Base-by-base conservation (phyloP, 2,797 vertebrate species). In the Centroberyx gerrardi region DNA sequence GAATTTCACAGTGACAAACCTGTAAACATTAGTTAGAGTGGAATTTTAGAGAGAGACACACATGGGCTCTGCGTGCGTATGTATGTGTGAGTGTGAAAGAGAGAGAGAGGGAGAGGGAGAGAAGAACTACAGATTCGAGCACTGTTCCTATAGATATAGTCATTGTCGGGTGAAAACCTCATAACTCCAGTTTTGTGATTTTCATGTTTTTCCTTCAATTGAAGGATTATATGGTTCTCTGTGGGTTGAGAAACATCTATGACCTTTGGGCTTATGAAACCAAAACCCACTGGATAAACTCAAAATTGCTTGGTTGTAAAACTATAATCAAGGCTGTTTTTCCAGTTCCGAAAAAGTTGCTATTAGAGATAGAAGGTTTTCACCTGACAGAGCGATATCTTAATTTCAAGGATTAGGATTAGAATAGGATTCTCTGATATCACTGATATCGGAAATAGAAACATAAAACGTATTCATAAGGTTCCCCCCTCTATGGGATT, bases 1-100 rank as follows among this genome's bases (percentile, higher is more conserved):
- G 80, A 93, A 85, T 89, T 90, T 84, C 74, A 65, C 80, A 81
- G 83, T 78, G 81, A 70, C 84, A 91, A 92, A 87, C 80, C 79
- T 87, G 90, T 92, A 93, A 94, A 93, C 90, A 91, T 84, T 84
- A 74, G 77, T 84, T 85, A 71, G 74, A 85, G 85, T 9, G 53
- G 62, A 76, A 73, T 62, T 53, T 62, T 64, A 78, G 69, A 60
- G 69, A 51, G 81, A 64, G 56, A 62, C 62, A 81, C 56, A 68
- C 77, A 78, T 54, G 52, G 49, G 38, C 51, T 8, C 13, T 62
- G 4, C 29, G 31, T 58, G 65, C 17, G 64, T n/a, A 54, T 46
- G 44, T 65, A 49, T 71, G 71, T 17, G 29, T 40, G 27, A 53
- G 29, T 44, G 28, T 36, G 31, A 52, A 48, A 22, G 49, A 52